Conservation (phyloP, 2,113 vertebrate genomes). For the Garra rufa region DNA sequence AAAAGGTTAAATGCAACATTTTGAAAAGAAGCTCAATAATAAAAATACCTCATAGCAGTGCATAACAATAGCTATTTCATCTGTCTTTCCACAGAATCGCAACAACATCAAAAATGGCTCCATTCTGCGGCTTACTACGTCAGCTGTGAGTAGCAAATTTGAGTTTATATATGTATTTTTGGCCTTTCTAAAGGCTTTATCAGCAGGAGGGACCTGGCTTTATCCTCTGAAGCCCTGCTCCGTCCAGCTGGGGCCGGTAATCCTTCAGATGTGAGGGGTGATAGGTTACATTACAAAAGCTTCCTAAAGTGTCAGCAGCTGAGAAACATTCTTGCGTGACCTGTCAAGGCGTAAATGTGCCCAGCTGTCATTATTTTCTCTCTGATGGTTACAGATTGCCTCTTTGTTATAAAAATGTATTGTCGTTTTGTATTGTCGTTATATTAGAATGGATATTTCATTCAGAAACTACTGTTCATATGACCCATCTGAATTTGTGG, state of each 20-base stretch:
- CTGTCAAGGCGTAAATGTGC: conserved; percentile 10
- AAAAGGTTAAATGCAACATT: conserved; percentile 82
- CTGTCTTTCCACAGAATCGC: conserved; percentile 83
- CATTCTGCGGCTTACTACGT: conserved; percentile 92
- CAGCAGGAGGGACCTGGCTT: conserved; percentile 18
- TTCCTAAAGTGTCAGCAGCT: conserved; percentile 41
- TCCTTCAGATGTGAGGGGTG: conserved; percentile 38
- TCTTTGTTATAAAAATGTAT: conserved; percentile 17
- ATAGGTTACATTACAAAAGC: conserved; percentile 25
- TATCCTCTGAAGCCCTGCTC: conserved; percentile 14
- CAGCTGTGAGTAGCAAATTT: conserved; percentile 84
- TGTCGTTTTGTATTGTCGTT: background rate
- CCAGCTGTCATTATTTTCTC: conserved; percentile 38
- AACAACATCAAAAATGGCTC: conserved; percentile 98
- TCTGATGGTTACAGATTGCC: conserved; percentile 1
- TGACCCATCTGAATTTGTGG: conserved; percentile 21
- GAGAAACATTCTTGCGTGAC: conserved; percentile 22
- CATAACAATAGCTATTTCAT: background rate
- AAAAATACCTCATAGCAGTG: background rate
- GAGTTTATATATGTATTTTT: background rate
- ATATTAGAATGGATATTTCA: conserved; percentile 7
- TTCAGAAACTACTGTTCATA: background rate
- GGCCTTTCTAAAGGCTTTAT: conserved; percentile 1
- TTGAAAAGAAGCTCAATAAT: background rate
- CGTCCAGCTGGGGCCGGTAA: conserved; percentile 35